Conservation (phyloP, 1,140 invertebrate genomes). For the Papilio machaon region DNA sequence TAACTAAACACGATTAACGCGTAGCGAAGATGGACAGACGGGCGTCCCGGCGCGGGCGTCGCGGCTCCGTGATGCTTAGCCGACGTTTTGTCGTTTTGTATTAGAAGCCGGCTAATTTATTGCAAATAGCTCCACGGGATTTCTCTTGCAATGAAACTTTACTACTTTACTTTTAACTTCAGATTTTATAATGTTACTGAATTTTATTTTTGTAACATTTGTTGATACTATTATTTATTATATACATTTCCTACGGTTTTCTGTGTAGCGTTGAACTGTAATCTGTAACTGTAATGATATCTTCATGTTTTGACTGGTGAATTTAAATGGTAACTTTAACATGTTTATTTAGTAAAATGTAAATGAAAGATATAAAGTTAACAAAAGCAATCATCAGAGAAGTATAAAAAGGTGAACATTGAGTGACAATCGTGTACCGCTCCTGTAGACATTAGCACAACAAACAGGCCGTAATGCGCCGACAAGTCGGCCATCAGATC, state of each 20-base stretch:
- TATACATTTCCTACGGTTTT: too few relatives aligned
- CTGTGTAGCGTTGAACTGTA: background rate
- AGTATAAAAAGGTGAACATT: constrained; percentile 32
- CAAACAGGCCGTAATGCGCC: constrained; percentile 71
- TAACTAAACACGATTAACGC: constrained; percentile 84
- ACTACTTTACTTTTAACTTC: constrained; percentile 47
- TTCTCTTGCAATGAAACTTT: constrained; percentile 47
- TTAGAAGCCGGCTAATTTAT: constrained; percentile 78
- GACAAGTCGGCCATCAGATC: constrained; percentile 72
- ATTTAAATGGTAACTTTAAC: background rate
- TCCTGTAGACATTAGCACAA: constrained; percentile 54
- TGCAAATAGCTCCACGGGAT: constrained; percentile 68
- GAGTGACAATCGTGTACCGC: constrained; percentile 37
- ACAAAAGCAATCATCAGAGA: constrained; percentile 26
- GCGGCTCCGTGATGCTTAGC: constrained; percentile 60
- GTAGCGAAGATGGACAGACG: constrained; percentile 77
- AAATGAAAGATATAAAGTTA: background rate
- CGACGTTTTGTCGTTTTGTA: constrained; percentile 78
- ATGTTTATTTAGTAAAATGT: background rate
- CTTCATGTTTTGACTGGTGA: background rate
- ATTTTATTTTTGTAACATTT: background rate
- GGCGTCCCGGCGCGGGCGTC: constrained; percentile 45
- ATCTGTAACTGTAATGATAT: too few relatives aligned
- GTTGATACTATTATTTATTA: background rate
- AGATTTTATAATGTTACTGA: constrained; percentile 44